These are phyloP conservation scores for Scaptomyza parva DNA, from an alignment of 2,888 invertebrate species.

Conservation along the genomic window DNA sequence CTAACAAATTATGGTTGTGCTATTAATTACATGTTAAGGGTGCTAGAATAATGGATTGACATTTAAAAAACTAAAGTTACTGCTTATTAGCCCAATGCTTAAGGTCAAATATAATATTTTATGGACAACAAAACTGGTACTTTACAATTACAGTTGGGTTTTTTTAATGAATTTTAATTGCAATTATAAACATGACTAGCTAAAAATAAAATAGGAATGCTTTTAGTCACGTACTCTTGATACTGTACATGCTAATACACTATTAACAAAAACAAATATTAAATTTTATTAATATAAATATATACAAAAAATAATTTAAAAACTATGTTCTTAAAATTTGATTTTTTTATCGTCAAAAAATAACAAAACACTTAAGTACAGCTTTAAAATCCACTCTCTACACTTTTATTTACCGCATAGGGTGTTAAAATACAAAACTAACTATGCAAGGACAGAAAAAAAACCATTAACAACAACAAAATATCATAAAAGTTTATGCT, in stretches of 20 bases:
- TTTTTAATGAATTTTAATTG: constrained; percentile 50
- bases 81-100: not conserved
- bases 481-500: constrained; percentile 21
- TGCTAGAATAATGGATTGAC: not conserved
- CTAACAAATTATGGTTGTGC: not conserved
- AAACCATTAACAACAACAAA: constrained; percentile 2
- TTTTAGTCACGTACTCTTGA: not conserved
- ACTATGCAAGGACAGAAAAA: constrained; percentile 3
- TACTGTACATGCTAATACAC: not conserved
- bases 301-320: no score
- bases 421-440: not conserved
- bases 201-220: not conserved
- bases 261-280: no score
- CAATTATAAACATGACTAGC: constrained; percentile 1
- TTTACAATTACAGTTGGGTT: constrained; percentile 14
- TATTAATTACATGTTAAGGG: not conserved
- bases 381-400: no score
- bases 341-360: no score
- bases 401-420: not conserved
- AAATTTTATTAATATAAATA: no score
- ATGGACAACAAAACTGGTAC: constrained; percentile 11
- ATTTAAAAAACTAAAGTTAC: not conserved
- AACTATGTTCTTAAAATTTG: no score
- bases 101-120: constrained; percentile 5
- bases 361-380: no score